A percentile compares a stretch with the other conserved stretches of the same genome.
phyloP scores from a whole-genome alignment of 2,888 invertebrate genomes.

The Dysmachus trigonus region DNA sequence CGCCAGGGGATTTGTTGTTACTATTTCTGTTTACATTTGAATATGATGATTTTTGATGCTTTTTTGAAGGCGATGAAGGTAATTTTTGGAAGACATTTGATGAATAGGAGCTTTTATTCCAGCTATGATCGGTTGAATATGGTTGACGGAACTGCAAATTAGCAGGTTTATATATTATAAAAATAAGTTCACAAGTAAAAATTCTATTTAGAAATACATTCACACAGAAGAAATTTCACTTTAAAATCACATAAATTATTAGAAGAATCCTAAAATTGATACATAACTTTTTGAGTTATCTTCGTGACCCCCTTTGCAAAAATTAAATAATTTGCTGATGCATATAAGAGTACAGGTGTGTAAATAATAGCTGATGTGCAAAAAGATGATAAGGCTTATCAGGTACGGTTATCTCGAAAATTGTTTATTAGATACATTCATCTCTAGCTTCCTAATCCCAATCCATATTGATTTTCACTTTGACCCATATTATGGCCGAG shows the following conservation, averaged over 20 bases:
- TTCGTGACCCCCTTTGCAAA: not conserved
- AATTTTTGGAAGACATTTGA: slow-evolving; percentile 52
- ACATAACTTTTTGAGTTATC: not conserved
- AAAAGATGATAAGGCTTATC: not conserved
- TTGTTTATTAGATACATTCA: not conserved
- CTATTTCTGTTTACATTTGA: not conserved
- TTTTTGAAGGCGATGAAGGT: slow-evolving; percentile 43
- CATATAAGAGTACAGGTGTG: not conserved
- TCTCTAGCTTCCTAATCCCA: no score
- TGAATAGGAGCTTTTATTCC: slow-evolving; percentile 54
- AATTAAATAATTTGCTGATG: not conserved
- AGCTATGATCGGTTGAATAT: slow-evolving; percentile 52
- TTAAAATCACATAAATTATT: not conserved
- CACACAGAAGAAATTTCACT: not conserved
- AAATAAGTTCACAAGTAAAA: not conserved
- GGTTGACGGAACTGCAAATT: slow-evolving; percentile 43
- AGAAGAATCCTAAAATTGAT: not conserved
- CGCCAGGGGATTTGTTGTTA: slow-evolving; percentile 46
- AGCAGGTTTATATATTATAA: not conserved
- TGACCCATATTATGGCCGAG: no score
- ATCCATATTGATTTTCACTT: no score
- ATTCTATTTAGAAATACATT: not conserved
- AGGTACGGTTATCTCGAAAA: not conserved
- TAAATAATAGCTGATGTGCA: not conserved
- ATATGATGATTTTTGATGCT: not conserved